phyloP scores from a whole-genome alignment of 2,113 vertebrate genomes.

The Corythoichthys haematopterus region DNA sequence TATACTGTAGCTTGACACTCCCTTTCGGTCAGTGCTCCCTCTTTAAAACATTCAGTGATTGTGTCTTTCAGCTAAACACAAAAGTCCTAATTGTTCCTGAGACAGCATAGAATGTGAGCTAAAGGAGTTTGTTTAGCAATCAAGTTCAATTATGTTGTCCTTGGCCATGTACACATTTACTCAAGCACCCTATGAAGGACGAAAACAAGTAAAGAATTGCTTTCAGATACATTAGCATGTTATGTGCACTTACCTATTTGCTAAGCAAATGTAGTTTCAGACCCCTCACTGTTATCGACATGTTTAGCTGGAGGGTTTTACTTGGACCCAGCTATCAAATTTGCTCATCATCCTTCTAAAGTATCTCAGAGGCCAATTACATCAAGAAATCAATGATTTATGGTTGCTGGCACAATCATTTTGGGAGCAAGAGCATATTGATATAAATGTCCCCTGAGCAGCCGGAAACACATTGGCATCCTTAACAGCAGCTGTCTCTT shows the following conservation, averaged over 20 bases:
- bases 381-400: conserved; percentile 39
- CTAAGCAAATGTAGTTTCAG: conserved; percentile 6
- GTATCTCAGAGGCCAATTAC: conserved; percentile 31
- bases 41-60: neutral
- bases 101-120: neutral
- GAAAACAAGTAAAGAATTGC: neutral
- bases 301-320: conserved; percentile 38
- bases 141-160: neutral
- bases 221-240: neutral
- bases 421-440: conserved; percentile 30
- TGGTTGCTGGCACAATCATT: conserved; percentile 18
- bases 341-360: conserved; percentile 51
- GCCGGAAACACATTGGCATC: conserved; percentile 22
- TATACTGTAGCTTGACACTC: no score
- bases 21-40: neutral
- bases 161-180: neutral
- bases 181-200: neutral
- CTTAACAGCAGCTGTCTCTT: conserved; percentile 11
- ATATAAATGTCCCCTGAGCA: conserved; percentile 31
- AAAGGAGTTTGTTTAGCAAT: neutral
- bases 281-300: conserved; percentile 25
- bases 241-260: neutral
- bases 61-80: neutral
- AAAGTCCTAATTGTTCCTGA: neutral
- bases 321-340: conserved; percentile 33